Evolutionary conservation across 2,888 invertebrate genomes (phyloP).

Genomic region (Callyntrura sp.): DNA sequence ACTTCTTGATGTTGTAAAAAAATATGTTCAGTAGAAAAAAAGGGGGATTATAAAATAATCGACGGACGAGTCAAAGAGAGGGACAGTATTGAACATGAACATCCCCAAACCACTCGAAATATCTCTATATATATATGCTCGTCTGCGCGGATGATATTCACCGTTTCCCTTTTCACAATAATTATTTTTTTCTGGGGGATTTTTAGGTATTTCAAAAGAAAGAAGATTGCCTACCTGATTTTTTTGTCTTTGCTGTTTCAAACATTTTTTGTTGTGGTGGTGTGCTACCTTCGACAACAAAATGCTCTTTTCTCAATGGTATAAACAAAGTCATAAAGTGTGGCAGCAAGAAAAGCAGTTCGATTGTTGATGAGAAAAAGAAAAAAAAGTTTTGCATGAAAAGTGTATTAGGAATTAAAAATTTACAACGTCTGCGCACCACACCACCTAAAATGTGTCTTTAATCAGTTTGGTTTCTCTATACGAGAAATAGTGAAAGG

Average conservation of each 20-base stretch:
- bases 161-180: not conserved
- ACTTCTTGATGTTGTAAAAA: not conserved
- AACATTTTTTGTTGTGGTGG: not conserved
- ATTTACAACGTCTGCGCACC: not conserved
- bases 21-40: too few relatives aligned
- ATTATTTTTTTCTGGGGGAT: too few relatives aligned
- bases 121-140: not conserved
- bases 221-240: not conserved
- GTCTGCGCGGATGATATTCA: too few relatives aligned
- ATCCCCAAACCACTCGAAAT: too few relatives aligned
- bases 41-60: constrained; percentile 6
- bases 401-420: constrained; percentile 3
- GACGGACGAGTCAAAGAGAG: not conserved
- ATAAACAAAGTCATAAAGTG: not conserved
- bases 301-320: not conserved
- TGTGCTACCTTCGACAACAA: not conserved
- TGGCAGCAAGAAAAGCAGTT: not conserved
- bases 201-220: not conserved
- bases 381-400: constrained; percentile 10
- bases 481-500: not conserved
- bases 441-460: not conserved
- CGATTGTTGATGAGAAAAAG: not conserved
- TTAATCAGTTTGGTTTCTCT: not conserved
- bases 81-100: constrained; percentile 10
- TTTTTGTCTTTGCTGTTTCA: not conserved